phyloP scores from a whole-genome alignment of 2,113 vertebrate species.

The Picathartes gymnocephalus region DNA sequence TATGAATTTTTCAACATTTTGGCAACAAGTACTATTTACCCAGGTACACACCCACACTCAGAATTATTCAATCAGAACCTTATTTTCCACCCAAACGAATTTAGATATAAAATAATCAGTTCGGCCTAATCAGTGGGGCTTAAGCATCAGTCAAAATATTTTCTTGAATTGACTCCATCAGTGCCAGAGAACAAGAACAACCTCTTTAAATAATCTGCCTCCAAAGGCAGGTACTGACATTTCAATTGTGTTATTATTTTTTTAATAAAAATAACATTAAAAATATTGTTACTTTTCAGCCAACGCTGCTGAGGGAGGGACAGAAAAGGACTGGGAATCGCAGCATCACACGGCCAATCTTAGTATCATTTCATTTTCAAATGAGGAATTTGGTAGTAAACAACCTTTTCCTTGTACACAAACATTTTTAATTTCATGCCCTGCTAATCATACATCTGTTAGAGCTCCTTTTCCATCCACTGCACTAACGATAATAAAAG shows the following conservation, averaged over 20 bases:
- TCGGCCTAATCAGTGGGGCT: background rate
- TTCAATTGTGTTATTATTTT: background rate
- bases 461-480: slow-evolving; percentile 55
- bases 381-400: slow-evolving; percentile 66
- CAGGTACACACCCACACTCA: background rate
- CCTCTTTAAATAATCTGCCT: background rate
- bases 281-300: background rate
- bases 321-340: background rate
- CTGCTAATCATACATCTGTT: slow-evolving; percentile 77
- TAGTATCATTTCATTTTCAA: slow-evolving; percentile 57
- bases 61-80: slow-evolving; percentile 5
- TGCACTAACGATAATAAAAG: slow-evolving; percentile 42
- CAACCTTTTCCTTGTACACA: slow-evolving; percentile 65
- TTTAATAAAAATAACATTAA: background rate
- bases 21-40: background rate
- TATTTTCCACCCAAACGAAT: slow-evolving; percentile 7
- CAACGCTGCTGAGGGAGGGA: background rate
- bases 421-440: slow-evolving; percentile 79
- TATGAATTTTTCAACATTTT: background rate
- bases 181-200: background rate
- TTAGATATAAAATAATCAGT: background rate
- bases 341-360: background rate
- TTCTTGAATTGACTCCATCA: background rate
- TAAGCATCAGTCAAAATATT: slow-evolving; percentile 4
- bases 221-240: background rate